These are phyloP conservation scores for Sorex maritimensis DNA, from an alignment of 2,797 vertebrate species.

Conservation along the genomic window DNA sequence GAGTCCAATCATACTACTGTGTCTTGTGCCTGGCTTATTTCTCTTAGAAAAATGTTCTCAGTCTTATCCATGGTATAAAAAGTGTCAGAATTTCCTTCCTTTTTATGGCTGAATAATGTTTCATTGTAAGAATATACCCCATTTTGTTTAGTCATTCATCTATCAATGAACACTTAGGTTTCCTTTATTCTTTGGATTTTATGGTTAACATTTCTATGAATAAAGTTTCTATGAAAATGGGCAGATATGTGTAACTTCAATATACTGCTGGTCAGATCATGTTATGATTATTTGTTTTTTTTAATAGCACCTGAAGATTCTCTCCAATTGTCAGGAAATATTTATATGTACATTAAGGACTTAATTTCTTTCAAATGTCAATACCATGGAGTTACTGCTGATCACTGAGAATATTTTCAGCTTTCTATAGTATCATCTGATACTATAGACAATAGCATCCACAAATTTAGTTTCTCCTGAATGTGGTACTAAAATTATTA, in stretches of 20 bases:
- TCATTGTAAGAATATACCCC: neutral
- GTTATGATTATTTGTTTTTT: neutral
- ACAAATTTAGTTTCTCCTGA: slow-evolving; percentile 47
- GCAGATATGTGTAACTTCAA: neutral
- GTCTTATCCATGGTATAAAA: neutral
- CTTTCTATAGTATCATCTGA: neutral
- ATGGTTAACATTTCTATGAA: neutral
- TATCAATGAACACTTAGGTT: neutral
- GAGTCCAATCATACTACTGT: neutral
- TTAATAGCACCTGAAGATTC: neutral
- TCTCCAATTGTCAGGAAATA: neutral
- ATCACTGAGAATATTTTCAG: neutral
- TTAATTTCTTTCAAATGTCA: slow-evolving; percentile 12
- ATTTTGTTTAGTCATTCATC: neutral
- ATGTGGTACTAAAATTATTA: slow-evolving; percentile 24
- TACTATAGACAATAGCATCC: neutral
- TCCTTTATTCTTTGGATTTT: neutral
- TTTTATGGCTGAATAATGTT: neutral
- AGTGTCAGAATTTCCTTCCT: neutral
- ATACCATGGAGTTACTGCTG: neutral
- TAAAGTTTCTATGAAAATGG: too few relatives aligned
- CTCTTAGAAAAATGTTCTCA: neutral
- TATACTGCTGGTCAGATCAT: neutral
- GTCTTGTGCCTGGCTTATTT: neutral
- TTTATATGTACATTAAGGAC: neutral